Evolutionary conservation across 2,797 vertebrate species (phyloP), one percentile per base, ranked within the genome.

Genomic region (Parauchenoglanis punctatus): DNA sequence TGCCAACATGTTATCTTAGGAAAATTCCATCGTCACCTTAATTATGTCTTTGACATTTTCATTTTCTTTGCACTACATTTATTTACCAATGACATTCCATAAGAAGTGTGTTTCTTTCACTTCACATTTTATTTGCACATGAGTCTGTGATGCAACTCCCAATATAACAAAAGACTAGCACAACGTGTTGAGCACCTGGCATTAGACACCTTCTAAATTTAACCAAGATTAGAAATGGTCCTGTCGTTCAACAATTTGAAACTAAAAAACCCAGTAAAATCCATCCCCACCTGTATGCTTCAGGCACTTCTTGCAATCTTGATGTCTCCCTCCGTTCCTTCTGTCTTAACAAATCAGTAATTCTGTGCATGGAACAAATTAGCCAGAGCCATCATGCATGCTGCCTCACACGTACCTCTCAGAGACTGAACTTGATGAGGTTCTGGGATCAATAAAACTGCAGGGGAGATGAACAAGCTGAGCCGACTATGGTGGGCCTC

Each of bases 281-380:
- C 20, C 54, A 65, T 58, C 18, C 73, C 75, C 28, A 86, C 56
- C 87, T 87, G 85, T 31, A 12, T 73, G 73, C 77, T 75, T 72
- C 25, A 81, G 72, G 1, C 77, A 23, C 23, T 72, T 7, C 28
- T 70, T 44, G 25, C 18, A 73, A n/a, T 52, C 15, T 82, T 35
- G 58, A 63, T 28, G 58, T n/a, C 20, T 82, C 8, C 25, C 25
- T 82, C 18, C 40, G 28, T 81, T 7, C 35, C 12, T 54, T 87
- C 58, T 81, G 76, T 88, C 70, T 87, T 68, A 76, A 87, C 59
- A 84, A 89, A 89, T 81, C 46, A 84, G 61, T 75, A 82, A 78
- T 88, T 61, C 86, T 86, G 83, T 76, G 78, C 52, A 87, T 92
- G 90, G 91, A 92, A 91, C 78, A 63, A 88, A 91, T 92, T 89